Evolutionary conservation across 2,888 invertebrate genomes (phyloP), one percentile per base, ranked within the genome.

Genomic region (Glyphotaelius pellucidus): DNA sequence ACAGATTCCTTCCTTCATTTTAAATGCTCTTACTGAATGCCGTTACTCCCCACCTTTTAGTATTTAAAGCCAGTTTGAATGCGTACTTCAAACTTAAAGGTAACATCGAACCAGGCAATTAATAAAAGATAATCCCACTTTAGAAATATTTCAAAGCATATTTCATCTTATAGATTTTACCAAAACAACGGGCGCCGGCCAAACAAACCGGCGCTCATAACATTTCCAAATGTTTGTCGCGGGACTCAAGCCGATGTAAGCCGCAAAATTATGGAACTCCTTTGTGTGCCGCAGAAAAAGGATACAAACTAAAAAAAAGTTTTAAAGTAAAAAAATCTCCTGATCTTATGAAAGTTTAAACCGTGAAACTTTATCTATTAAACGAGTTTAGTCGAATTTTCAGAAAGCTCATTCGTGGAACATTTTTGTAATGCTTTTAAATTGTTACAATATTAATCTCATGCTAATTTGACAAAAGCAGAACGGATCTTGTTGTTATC

Each of bases 201-300:
- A 67, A 67, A 67, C 67, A 67, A 67, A 67, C 67, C n/a, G 9
- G 67, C 67, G 67, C 67, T 67, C 67, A n/a, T 67, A 67, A 67
- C 67, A 67, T 67, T 67, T 67, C 25, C 83, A 83, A 83, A 83
- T 83, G 38, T 83, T 83, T 83, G 83, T 38, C 83, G 83, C 35
- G 83, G 32, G 83, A 83, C 83, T 83, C 25, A 38, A 38, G 35
- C 83, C 11, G 32, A 38, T 12, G 83, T 38, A 32, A 83, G 83
- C 83, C 38, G 35, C 83, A 1, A 83, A 83, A 83, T 35, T 83
- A 83, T 83, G 83, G 83, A 83, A 83, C 83, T 83, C 35, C 7
- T 83, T 32, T 83, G 83, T 32, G 35, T 83, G 25, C 35, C 31
- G 25, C 83, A 38, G 83, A 32, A 83, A 83, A 83, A 31, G 25